Conservation (phyloP, 1,140 invertebrate species). For the Penaeus vannamei region DNA sequence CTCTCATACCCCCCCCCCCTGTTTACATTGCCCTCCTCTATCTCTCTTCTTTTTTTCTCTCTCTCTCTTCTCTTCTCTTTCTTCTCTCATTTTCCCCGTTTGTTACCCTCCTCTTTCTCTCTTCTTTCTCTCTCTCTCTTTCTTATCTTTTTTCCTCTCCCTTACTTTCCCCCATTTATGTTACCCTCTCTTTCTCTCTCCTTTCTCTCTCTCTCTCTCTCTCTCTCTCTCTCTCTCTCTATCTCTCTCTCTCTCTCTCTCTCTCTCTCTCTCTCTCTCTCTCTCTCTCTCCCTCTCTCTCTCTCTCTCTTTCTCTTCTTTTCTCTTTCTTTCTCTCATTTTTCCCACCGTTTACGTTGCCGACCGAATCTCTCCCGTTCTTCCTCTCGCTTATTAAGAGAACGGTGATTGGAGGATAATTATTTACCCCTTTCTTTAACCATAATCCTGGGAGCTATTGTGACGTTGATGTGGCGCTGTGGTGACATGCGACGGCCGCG, state of each 20-base stretch:
- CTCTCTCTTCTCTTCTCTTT: not conserved
- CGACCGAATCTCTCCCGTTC: too few relatives aligned
- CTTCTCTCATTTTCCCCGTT: not conserved
- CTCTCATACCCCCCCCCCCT: too few relatives aligned
- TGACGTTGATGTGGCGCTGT: too few relatives aligned
- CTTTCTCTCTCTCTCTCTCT: not conserved
- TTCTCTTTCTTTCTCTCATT: not conserved
- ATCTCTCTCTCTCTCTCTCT: not conserved
- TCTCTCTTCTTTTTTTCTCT: too few relatives aligned
- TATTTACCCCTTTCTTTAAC: too few relatives aligned
- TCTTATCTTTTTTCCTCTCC: not conserved
- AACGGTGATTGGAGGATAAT: not conserved
- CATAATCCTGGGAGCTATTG: too few relatives aligned
- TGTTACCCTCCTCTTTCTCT: not conserved
- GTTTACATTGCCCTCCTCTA: too few relatives aligned
- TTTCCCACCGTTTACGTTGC: not conserved
- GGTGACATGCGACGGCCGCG: too few relatives aligned
- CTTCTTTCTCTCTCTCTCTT: not conserved
- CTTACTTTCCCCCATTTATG: not conserved
- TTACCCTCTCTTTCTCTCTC: not conserved
- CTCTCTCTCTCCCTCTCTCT: not conserved
- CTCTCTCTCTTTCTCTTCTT: not conserved
- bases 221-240: too few relatives aligned
- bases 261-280: not conserved
- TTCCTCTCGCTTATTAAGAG: not conserved